A percentile compares a stretch with the other conserved stretches of the same genome.
Conservation (phyloP, 2,797 vertebrate species). For the Alcedo atthis region DNA sequence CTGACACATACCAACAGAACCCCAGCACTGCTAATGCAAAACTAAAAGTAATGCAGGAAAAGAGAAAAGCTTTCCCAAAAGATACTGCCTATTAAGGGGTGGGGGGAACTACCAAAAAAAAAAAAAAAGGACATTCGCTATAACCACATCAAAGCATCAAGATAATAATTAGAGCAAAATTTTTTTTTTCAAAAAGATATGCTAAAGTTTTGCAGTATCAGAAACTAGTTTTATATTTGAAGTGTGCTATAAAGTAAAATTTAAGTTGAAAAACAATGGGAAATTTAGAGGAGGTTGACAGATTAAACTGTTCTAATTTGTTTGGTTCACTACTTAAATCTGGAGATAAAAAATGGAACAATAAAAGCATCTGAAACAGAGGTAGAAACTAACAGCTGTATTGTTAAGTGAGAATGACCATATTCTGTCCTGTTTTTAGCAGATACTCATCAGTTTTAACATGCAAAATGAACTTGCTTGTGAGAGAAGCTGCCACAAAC, state of each 20-base stretch:
- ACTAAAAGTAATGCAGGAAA: neutral
- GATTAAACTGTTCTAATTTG: neutral
- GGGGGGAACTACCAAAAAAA: rapidly evolving
- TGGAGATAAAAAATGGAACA: neutral
- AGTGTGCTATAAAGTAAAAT: neutral
- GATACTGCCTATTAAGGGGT: neutral
- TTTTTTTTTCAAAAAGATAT: neutral
- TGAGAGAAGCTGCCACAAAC: neutral
- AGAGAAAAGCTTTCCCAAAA: neutral
- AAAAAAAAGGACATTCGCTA: neutral
- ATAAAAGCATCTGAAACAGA: neutral
- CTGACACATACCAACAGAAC: neutral
- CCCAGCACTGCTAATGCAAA: neutral
- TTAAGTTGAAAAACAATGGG: neutral
- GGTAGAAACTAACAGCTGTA: neutral
- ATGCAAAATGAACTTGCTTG: neutral
- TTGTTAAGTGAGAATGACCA: neutral
- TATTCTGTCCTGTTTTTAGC: neutral
- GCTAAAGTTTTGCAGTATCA: neutral
- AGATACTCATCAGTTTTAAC: neutral
- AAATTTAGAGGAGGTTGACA: neutral
- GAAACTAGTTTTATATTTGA: neutral
- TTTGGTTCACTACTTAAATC: neutral
- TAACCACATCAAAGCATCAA: neutral
- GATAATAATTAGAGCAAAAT: neutral